These are phyloP conservation scores for Cyanoliseus patagonus DNA, from an alignment of 2,113 vertebrate genomes.

Conservation along the genomic window DNA sequence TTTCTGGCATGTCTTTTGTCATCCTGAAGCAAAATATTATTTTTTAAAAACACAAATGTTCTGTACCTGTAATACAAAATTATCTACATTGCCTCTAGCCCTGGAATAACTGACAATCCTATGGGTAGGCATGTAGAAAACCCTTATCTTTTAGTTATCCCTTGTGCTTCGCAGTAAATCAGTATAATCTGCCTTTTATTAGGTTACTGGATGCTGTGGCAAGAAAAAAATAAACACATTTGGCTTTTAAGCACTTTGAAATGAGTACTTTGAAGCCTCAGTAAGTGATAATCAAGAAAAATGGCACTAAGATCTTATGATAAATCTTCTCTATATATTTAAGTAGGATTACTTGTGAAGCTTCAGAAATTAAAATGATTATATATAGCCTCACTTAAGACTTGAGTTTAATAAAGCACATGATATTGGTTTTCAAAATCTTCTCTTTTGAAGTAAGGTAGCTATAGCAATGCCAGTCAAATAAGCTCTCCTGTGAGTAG, in stretches of 20 bases:
- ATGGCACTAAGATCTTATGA: slow-evolving; percentile 40
- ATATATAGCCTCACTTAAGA: slow-evolving; percentile 44
- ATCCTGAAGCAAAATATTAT: background rate
- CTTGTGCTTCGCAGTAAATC: background rate
- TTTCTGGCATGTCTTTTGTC: background rate
- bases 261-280: slow-evolving; percentile 30
- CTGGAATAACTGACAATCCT: slow-evolving; percentile 3
- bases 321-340: slow-evolving; percentile 52
- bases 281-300: slow-evolving; percentile 59
- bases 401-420: slow-evolving; percentile 53
- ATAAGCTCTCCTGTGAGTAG: background rate
- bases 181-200: slow-evolving; percentile 59
- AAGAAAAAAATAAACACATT: background rate
- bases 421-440: slow-evolving; percentile 37
- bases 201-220: slow-evolving; percentile 33
- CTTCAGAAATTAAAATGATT: slow-evolving; percentile 57
- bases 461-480: slow-evolving; percentile 15
- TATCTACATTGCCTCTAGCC: background rate
- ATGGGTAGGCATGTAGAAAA: background rate
- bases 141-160: background rate
- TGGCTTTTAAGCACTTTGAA: slow-evolving; percentile 38
- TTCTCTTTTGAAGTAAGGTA: background rate
- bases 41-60: background rate
- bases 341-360: slow-evolving; percentile 53
- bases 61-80: background rate